Percentiles rank a stretch among this genome's conserved stretches.
phyloP scores from a whole-genome alignment of 2,113 vertebrate species.

The Perccottus glenii region DNA sequence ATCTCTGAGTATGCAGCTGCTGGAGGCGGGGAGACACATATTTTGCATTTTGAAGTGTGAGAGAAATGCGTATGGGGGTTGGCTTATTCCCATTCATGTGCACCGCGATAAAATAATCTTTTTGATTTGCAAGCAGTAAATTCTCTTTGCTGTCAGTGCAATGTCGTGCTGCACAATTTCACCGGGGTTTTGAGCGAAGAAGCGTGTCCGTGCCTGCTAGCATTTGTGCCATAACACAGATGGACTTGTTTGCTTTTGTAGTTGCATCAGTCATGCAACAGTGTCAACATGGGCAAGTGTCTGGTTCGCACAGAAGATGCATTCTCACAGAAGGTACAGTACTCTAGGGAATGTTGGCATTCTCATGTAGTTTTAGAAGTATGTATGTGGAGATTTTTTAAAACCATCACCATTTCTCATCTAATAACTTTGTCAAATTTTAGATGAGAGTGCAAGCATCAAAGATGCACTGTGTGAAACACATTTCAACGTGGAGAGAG shows the following conservation, averaged over 20 bases:
- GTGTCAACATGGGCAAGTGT: background rate
- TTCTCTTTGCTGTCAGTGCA: slow-evolving; percentile 55
- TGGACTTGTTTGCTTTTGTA: slow-evolving; percentile 12
- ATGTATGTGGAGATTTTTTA: no score
- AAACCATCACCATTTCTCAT: no score
- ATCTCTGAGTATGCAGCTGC: slow-evolving; percentile 49
- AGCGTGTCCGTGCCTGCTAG: slow-evolving; percentile 16
- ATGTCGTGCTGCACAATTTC: slow-evolving; percentile 24
- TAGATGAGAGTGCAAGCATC: no score
- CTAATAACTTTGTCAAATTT: no score
- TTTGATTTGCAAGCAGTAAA: slow-evolving; percentile 64
- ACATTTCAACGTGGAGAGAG: no score
- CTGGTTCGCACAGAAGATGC: background rate
- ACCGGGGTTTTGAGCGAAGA: slow-evolving; percentile 29
- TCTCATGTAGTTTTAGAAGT: no score
- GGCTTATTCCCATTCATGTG: slow-evolving; percentile 54
- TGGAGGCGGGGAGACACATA: slow-evolving; percentile 25
- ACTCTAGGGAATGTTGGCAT: no score
- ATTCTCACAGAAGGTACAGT: no score
- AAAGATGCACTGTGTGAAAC: no score
- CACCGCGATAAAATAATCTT: slow-evolving; percentile 63
- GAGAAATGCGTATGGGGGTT: background rate
- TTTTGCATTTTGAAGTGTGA: slow-evolving; percentile 9
- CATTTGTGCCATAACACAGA: slow-evolving; percentile 8
- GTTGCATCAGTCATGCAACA: slow-evolving; percentile 2